Conservation (phyloP, 2,888 invertebrate species). For the Steinernema scapterisci region DNA sequence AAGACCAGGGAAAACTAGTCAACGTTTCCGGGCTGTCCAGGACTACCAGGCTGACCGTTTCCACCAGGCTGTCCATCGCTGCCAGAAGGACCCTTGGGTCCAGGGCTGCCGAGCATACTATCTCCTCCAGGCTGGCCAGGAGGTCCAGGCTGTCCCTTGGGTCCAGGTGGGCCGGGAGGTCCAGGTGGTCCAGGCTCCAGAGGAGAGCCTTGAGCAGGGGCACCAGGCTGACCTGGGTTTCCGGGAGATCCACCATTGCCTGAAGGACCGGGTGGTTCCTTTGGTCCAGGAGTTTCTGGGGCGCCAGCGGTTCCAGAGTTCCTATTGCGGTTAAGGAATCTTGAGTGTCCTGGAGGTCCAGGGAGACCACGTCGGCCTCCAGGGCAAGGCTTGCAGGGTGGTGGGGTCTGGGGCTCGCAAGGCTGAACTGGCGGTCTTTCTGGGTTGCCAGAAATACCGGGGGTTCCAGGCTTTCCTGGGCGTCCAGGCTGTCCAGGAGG, state of each 20-base stretch:
- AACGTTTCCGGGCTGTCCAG: constrained; percentile 4
- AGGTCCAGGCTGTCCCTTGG: constrained; percentile 7
- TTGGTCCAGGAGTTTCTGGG: neutral
- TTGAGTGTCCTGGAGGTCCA: constrained; percentile 32
- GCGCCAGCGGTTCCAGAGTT: neutral
- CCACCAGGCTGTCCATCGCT: constrained; percentile 11
- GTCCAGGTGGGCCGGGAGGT: constrained; percentile 25
- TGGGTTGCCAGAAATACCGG: constrained; percentile 28
- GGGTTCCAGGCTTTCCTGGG: constrained; percentile 48
- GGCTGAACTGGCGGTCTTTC: constrained; percentile 4
- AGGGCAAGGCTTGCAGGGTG: constrained; percentile 15
- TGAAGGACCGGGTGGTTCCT: constrained; percentile 16
- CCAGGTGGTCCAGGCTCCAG: constrained; percentile 28
- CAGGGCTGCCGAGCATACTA: neutral
- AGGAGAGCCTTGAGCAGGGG: constrained; percentile 16
- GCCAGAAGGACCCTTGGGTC: neutral
- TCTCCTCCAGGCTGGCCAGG: constrained; percentile 13
- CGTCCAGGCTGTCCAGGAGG: constrained; percentile 47
- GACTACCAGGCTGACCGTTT: constrained; percentile 12
- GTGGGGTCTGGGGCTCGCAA: constrained; percentile 18
- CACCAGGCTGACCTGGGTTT: constrained; percentile 12
- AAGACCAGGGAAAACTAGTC: too few relatives aligned
- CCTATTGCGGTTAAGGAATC: neutral
- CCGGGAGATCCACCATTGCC: constrained; percentile 7
- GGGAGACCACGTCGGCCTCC: neutral